Conservation (phyloP, 2,888 invertebrate species). For the Dascillus cervinus region DNA sequence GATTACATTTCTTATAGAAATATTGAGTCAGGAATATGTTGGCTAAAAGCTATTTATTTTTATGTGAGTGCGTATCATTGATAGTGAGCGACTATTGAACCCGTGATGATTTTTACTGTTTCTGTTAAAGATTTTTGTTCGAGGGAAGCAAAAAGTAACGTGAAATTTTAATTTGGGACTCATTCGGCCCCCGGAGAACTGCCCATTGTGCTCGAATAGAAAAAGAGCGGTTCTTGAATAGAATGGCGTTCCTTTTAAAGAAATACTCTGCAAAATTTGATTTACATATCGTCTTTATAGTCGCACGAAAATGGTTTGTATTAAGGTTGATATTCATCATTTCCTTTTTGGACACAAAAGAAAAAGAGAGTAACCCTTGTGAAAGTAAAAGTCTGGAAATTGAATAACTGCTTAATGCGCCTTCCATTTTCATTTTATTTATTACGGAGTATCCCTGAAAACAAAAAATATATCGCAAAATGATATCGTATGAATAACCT, state of each 20-base stretch:
- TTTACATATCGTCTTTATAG: constrained; percentile 31
- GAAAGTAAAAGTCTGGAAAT: too few species aligned
- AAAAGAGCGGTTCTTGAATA: constrained; percentile 30
- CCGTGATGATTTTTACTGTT: constrained; percentile 34
- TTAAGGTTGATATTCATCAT: constrained; percentile 2
- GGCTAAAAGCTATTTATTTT: constrained; percentile 43
- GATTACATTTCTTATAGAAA: constrained; percentile 35
- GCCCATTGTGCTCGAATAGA: constrained; percentile 29
- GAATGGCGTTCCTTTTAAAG: constrained; percentile 29
- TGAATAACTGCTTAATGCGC: too few species aligned
- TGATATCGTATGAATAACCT: constrained; percentile 16
- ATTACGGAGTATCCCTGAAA: too few species aligned
- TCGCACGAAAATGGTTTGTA: constrained; percentile 9
- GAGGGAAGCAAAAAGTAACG: constrained; percentile 9
- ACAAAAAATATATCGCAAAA: too few species aligned
- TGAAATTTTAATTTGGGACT: background rate
- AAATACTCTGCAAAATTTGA: constrained; percentile 33
- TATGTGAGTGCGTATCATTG: constrained; percentile 44
- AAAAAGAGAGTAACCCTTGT: background rate
- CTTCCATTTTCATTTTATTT: too few species aligned
- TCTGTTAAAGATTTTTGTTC: constrained; percentile 25
- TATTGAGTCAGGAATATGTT: constrained; percentile 23
- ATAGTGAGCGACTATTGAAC: constrained; percentile 34
- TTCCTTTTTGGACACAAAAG: background rate
- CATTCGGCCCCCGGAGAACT: constrained; percentile 20